Evolutionary conservation across 2,113 vertebrate species (phyloP), one percentile per base, ranked within the genome.

Genomic region (Oreochromis aureus): DNA sequence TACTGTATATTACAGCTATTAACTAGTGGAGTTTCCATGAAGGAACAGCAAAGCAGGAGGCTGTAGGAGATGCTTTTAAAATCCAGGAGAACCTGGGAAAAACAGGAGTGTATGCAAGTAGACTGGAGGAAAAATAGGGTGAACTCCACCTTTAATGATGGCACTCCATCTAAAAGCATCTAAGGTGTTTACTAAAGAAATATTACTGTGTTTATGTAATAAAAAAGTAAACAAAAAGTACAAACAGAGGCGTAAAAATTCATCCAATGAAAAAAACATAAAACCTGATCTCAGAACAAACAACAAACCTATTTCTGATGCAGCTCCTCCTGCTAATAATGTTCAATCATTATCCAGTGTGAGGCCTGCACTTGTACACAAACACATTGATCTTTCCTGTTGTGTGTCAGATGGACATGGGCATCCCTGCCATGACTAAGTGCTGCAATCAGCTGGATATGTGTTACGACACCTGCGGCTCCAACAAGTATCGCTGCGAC

Each of bases 371-470:
- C 44, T 30, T 5, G 24, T 7, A 19, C 71, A 51, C 0, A 48
- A 55, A 71, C 46, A 15, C 12, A 19, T 2, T 56, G n/a, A n/a
- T 41, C 16, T 12, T 10, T 41, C 16, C 22, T 16, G 51, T 24
- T 86, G 44, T 93, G 80, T 30, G 10, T 61, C 96, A 99, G 98
- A 95, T 99, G 92, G 98, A 99, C 86, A 84, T 99, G 93, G 98
- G 99, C 22, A 98, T 99, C 86, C 99, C 99, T 19, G 99, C 98
- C 86, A 99, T 99, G 98, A 99, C 99, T 84, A 99, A 99, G 95
- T 99, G 99, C 85, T 99, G 99, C 84, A 99, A 99, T 84, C 98
- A 99, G 96, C 94, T 99, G 94, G 99, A 99, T 1, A 1, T 97
- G 44, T 99, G 99, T 55, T 99, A 99, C 0, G 98, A 99, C 92